These are phyloP conservation scores for Plagodis pulveraria DNA, from an alignment of 2,888 invertebrate species.

Conservation along the genomic window DNA sequence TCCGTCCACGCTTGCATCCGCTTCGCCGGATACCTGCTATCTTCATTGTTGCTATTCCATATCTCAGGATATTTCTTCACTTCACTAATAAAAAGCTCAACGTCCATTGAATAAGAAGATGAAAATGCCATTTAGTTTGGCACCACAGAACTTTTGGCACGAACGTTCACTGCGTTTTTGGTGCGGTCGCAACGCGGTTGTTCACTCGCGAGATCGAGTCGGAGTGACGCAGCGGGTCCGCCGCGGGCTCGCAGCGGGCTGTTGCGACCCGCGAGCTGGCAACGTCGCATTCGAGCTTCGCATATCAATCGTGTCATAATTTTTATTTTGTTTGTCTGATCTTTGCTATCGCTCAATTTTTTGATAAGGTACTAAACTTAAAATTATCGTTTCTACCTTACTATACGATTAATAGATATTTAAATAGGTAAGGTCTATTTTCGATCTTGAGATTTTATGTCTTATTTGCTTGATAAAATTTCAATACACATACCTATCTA, in stretches of 20 bases:
- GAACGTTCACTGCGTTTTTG: constrained; percentile 37
- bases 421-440: no score
- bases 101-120: constrained; percentile 46
- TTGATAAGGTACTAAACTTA: no score
- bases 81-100: constrained; percentile 66
- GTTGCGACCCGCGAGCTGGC: constrained; percentile 48
- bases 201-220: constrained; percentile 50
- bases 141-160: constrained; percentile 26
- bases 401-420: no score
- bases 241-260: constrained; percentile 62
- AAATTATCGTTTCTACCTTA: no score
- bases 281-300: constrained; percentile 46
- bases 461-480: no score
- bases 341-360: neutral
- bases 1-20: constrained; percentile 64
- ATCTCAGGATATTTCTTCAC: constrained; percentile 64
- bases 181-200: constrained; percentile 44
- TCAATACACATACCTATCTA: no score
- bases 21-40: constrained; percentile 49
- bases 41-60: constrained; percentile 63
- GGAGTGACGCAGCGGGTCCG: constrained; percentile 60
- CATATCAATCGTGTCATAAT: constrained; percentile 39
- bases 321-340: constrained; percentile 16
- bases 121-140: constrained; percentile 42
- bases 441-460: no score